phyloP scores from a whole-genome alignment of 2,888 invertebrate species.

The Aspidapion aeneum region DNA sequence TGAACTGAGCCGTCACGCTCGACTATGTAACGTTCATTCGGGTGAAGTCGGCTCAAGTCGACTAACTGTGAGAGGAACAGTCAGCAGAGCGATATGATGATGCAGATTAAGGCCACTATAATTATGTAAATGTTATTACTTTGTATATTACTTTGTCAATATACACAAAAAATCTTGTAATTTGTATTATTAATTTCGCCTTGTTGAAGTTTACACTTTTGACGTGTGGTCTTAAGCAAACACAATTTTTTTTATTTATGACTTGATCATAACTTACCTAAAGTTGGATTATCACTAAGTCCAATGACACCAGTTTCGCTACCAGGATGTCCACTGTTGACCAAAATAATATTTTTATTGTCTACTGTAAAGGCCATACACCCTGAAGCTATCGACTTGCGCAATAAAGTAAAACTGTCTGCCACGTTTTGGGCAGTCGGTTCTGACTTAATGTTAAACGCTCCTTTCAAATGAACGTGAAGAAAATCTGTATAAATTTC shows the following conservation, averaged over 20 bases:
- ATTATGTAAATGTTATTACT: too few relatives aligned
- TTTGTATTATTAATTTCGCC: too few relatives aligned
- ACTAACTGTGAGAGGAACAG: too few relatives aligned
- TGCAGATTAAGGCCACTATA: too few relatives aligned
- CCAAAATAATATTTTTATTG: constrained; percentile 62
- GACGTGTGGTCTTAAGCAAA: too few relatives aligned
- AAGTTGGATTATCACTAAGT: constrained; percentile 48
- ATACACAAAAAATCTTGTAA: too few relatives aligned
- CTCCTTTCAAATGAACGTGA: constrained; percentile 65
- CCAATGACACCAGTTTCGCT: constrained; percentile 56
- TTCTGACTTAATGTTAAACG: constrained; percentile 62
- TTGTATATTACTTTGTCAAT: too few relatives aligned
- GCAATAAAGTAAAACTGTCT: constrained; percentile 59
- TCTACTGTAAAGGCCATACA: constrained; percentile 61
- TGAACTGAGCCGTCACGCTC: too few relatives aligned
- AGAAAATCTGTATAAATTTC: constrained; percentile 67
- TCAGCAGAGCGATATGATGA: too few relatives aligned
- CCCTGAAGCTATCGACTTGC: constrained; percentile 65
- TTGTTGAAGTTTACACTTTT: too few relatives aligned
- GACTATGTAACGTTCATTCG: too few relatives aligned
- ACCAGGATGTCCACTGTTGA: constrained; percentile 51
- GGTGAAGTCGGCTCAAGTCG: too few relatives aligned
- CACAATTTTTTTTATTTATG: neutral
- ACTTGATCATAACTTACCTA: neutral
- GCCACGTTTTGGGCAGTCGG: constrained; percentile 56